Percentiles rank a stretch among this genome's conserved stretches.
Evolutionary conservation across 2,113 vertebrate species (phyloP).

Genomic region (Crypturellus undulatus): DNA sequence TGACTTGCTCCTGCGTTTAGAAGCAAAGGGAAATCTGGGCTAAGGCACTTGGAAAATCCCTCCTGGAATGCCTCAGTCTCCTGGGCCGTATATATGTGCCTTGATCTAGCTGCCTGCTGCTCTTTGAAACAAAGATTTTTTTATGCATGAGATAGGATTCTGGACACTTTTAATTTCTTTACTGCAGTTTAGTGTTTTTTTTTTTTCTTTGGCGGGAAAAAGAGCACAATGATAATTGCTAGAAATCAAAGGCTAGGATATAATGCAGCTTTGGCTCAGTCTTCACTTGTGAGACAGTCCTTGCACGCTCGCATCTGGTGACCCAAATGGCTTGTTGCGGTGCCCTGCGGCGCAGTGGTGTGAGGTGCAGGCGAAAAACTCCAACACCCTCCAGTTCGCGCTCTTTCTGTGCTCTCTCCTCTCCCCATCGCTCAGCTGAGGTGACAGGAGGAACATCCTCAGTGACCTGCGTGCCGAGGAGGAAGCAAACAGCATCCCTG

Average conservation of each 20-base stretch:
- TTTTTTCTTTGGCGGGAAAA: not conserved
- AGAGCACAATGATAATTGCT: not conserved
- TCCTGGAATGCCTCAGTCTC: not conserved
- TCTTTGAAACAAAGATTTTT: slow-evolving; percentile 8
- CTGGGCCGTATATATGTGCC: not conserved
- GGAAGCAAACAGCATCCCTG: not conserved
- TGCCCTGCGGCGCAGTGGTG: not conserved
- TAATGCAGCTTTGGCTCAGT: fast-evolving
- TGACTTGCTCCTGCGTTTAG: not conserved
- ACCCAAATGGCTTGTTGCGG: not conserved
- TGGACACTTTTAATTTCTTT: not conserved
- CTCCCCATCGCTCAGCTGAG: no score
- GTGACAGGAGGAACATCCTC: no score
- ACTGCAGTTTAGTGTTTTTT: not conserved
- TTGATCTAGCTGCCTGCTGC: slow-evolving; percentile 41
- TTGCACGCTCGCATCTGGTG: not conserved
- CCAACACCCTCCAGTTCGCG: not conserved
- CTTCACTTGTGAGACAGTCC: not conserved
- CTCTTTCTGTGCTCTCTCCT: no score
- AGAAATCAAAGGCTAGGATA: not conserved
- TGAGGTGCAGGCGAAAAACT: not conserved
- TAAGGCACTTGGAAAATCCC: slow-evolving; percentile 13
- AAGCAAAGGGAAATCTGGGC: not conserved
- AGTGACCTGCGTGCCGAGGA: no score
- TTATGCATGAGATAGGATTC: not conserved